Evolutionary conservation across 1,140 invertebrate species (phyloP).

Genomic region (Bombus waltoni): DNA sequence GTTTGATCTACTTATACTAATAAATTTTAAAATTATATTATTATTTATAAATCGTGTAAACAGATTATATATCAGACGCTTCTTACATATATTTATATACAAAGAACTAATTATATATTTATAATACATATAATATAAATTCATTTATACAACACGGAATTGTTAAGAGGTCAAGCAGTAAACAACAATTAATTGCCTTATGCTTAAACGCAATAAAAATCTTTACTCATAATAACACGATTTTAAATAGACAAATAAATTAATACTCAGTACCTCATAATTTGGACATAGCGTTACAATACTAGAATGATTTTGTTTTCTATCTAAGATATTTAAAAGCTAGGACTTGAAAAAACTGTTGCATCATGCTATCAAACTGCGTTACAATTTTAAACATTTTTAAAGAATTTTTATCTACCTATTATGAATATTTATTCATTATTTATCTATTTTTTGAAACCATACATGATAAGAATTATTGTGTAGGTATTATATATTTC

Average conservation of each 20-base stretch:
- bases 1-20: background rate
- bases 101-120: conserved; percentile 27
- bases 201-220: conserved; percentile 29
- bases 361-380: conserved; percentile 13
- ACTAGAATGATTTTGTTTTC: conserved; percentile 33
- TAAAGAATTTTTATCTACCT: conserved; percentile 10
- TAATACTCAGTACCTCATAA: conserved; percentile 27
- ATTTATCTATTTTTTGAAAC: conserved; percentile 1
- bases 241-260: conserved; percentile 47
- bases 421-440: no score
- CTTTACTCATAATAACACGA: conserved; percentile 24
- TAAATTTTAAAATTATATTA: conserved; percentile 12
- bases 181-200: conserved; percentile 16
- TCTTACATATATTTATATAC: conserved; percentile 35
- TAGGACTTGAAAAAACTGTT: background rate
- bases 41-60: conserved; percentile 22
- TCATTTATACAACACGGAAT: conserved; percentile 42
- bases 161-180: conserved; percentile 28
- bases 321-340: conserved; percentile 36
- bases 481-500: background rate
- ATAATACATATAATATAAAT: conserved; percentile 39
- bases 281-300: conserved; percentile 27
- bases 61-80: conserved; percentile 27
- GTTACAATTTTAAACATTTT: background rate
- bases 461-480: conserved; percentile 30